phyloP scores from a whole-genome alignment of 2,113 vertebrate species.

The Eurypyga helias region DNA sequence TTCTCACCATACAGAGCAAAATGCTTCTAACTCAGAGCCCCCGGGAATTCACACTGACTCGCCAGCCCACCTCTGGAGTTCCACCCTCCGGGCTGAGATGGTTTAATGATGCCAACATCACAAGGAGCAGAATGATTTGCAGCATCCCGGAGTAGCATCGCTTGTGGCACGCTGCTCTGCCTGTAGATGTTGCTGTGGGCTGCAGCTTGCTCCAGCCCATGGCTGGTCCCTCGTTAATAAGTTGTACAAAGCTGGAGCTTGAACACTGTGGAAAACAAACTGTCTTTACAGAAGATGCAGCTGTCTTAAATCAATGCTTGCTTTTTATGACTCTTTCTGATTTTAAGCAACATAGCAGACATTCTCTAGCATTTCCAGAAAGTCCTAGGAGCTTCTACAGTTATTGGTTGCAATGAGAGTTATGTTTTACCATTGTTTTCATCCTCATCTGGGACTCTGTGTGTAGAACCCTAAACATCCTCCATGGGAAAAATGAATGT shows the following conservation, averaged over 20 bases:
- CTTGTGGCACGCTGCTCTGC: neutral
- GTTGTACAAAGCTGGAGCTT: neutral
- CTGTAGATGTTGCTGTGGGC: neutral
- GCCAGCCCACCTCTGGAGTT: neutral
- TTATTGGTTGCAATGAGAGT: neutral
- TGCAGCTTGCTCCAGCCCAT: neutral
- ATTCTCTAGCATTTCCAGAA: neutral
- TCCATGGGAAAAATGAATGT: neutral
- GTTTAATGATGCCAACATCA: neutral
- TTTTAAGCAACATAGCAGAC: neutral
- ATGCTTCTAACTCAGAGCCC: neutral
- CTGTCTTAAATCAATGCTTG: neutral
- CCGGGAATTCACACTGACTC: fast-evolving
- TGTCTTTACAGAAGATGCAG: neutral
- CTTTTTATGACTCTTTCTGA: neutral
- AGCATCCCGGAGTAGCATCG: fast-evolving
- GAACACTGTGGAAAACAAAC: neutral
- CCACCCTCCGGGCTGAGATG: neutral
- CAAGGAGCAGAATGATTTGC: neutral
- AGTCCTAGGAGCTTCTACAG: neutral
- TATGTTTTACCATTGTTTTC: neutral
- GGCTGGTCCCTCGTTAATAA: neutral
- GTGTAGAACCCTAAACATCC: neutral
- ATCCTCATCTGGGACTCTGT: neutral
- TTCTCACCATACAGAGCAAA: neutral